Base-by-base conservation (phyloP, 1,140 invertebrate genomes). In the Drosophila mojavensis region DNA sequence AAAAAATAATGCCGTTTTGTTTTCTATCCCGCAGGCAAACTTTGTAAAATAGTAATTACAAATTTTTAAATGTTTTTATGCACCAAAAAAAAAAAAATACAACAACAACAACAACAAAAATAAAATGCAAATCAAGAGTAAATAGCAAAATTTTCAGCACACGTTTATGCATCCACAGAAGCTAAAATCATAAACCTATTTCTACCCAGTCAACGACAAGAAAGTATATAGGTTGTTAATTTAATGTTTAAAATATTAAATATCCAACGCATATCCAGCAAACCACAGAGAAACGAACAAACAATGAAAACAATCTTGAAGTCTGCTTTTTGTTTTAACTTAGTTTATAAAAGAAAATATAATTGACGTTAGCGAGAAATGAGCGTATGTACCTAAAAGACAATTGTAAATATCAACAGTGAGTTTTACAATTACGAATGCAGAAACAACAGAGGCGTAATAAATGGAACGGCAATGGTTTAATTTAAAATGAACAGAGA, bases 1-100 rank as follows among this genome's bases (percentile, higher is more conserved):
- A 64, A 65, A 24, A 74, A 70, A 66, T 75, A 90, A 89, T 63
- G 33, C 45, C 10, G 53, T 63, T 70, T 59, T 61, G 9, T 71
- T 70, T 75, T 84, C 62, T 89, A 73, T 61, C 81, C 65, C 85
- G 50, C 84, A 89, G 84, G 84, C 84, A 89, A 89, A 81, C 48
- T 69, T 89, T 89, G 84, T 89, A 89, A 84, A 80, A 70, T 73
- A 64, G 43, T 55, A 55, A 79, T 51, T 50, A 59, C 56, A 82
- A 76, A 45, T 72, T 89, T 89, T 77, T 70, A 74, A 79, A 79
- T 54, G 62, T 77, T 79, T 88, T 70, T 77, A 79, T 86, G 83
- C 79, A 86, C 82, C 79, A 55, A 54, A 17, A 54, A 53, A 10
- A 9, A 17, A 60, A 63, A 65, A 1, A 65, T 66, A 48, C 17